Base-by-base conservation (phyloP, 2,888 invertebrate genomes). In the Aethes cnicana region DNA sequence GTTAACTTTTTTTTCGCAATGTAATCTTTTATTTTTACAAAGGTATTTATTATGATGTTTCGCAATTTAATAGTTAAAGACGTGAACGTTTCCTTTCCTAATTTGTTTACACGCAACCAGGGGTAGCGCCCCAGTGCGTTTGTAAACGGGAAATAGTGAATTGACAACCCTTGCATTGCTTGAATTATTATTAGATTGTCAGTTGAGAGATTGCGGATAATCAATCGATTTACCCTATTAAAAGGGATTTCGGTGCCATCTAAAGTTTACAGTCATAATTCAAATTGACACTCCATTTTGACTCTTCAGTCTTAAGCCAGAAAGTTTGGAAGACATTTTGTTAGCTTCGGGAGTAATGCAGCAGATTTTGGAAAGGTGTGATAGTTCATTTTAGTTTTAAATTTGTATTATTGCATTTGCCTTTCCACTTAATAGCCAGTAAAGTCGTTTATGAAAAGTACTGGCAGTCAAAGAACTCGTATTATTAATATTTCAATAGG, bases 61-160 rank as follows among this genome's bases (percentile, higher is more conserved):
- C 23, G 43, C 43, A 42, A 26, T 16, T 32, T 42, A 41, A 48
- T 41, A 28, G 36, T 55, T 36, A 32, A 48, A 53, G 39, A 53
- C 28, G 36, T 32, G 28, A 17, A 46, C 28, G 35, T 48, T 48
- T 47, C 52, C 47, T 44, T 54, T 37, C 17, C 41, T 50, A 47
- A 35, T 44, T 47, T 57, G 49, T 58, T 55, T 53, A 46, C 43
- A 49, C 44, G 52, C 47, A 41, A 36, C 43, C 57, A 61, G 71
- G 80, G 80, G 67, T 61, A 62, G 46, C 59, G 72, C 76, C 83
- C 76, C 59, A 63, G 55, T 37, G 62, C 64, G 64, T 68, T 66
- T 74, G 71, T 81, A 77, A 88, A 85, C 76, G 87, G 89, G 89
- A 89, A 89, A 89, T 89, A 88, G 89, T 87, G 82, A 77, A 81